Percentiles rank a stretch among this genome's conserved stretches.
Evolutionary conservation across 2,113 vertebrate genomes (phyloP).

Genomic region (Copsychus sechellarum): DNA sequence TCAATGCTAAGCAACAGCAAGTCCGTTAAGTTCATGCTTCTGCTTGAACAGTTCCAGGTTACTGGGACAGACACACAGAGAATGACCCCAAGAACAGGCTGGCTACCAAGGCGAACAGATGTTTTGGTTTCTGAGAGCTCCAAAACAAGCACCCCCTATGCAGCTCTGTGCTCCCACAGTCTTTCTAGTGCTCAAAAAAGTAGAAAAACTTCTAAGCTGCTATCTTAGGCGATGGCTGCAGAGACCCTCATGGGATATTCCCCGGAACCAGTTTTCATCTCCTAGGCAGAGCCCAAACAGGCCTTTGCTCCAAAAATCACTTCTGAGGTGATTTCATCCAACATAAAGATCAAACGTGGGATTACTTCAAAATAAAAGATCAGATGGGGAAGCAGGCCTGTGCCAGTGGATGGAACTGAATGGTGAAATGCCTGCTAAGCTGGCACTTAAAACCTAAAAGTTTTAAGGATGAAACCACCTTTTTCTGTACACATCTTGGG

Average conservation of each 20-base stretch:
- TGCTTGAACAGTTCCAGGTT: not conserved
- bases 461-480: not conserved
- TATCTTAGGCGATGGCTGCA: not conserved
- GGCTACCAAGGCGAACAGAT: not conserved
- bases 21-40: fast-evolving
- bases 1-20: not conserved
- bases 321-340: not conserved
- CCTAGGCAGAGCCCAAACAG: not conserved
- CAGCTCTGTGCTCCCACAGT: not conserved
- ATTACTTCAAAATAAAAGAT: not conserved
- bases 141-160: not conserved
- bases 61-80: not conserved
- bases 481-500: fast-evolving
- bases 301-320: not conserved
- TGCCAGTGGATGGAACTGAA: not conserved
- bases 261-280: not conserved
- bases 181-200: not conserved
- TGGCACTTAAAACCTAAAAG: not conserved
- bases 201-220: not conserved
- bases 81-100: not conserved
- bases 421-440: not conserved
- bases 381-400: fast-evolving
- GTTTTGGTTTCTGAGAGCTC: not conserved
- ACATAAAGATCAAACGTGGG: not conserved
- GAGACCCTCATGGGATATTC: not conserved